phyloP scores from a whole-genome alignment of 2,113 vertebrate species.

The Rhegmatorhina hoffmannsi region DNA sequence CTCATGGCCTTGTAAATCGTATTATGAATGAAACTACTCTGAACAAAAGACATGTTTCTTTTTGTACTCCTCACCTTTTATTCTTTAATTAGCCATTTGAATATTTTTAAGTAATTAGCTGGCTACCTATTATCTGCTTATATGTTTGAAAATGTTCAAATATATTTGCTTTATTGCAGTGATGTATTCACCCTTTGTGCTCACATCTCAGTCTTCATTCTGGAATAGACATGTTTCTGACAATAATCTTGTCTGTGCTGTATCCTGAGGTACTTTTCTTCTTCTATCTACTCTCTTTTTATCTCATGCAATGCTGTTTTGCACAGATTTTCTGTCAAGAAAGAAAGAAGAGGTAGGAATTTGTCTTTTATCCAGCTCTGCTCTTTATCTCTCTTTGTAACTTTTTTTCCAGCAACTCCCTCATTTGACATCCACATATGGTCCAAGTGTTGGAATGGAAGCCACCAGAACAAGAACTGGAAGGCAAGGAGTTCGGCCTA shows the following conservation, averaged over 20 bases:
- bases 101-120: neutral
- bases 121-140: neutral
- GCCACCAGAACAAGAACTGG: neutral
- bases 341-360: neutral
- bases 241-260: neutral
- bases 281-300: neutral
- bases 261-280: neutral
- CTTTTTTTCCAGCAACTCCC: neutral
- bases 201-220: neutral
- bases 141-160: neutral
- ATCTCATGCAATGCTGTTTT: neutral
- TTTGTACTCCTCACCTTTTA: neutral
- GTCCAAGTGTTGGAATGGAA: neutral
- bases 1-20: neutral
- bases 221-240: neutral
- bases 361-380: neutral
- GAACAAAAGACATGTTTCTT: fast-evolving
- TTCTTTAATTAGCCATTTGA: neutral
- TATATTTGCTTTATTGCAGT: neutral
- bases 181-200: neutral
- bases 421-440: neutral
- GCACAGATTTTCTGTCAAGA: conserved; percentile 9
- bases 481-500: neutral
- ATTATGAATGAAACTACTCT: neutral
- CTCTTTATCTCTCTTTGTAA: neutral